Evolutionary conservation across 2,113 vertebrate species (phyloP), one percentile per base, ranked within the genome.

Genomic region (Casuarius casuarius): DNA sequence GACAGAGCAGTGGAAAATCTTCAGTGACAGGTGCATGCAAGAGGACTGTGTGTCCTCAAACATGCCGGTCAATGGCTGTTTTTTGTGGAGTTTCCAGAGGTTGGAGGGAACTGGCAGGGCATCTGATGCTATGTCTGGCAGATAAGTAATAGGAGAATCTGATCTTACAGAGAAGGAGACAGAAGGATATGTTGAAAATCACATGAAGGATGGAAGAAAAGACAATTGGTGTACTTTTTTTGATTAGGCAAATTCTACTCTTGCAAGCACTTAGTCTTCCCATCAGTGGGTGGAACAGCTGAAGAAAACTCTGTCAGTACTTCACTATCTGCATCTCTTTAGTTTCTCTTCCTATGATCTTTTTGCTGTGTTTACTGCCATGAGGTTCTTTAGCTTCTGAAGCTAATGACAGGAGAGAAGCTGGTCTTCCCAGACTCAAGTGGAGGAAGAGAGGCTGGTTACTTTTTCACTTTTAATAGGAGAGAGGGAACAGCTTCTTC

Each of bases 1-100:
- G 51, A 13, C 59, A 84, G 25, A 71, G 44, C 40, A 17, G 46
- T 21, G 19, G 28, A 8, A 8, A 25, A 20, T n/a, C 42, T 42
- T 8, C 35, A 21, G 40, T 25, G 25, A 38, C 11, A 48, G 29
- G 8, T 25, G 26, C 9, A 12, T 29, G 19, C 20, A 7, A 77
- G 33, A n/a, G 31, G 25, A 62, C 23, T 0, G 1, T 2, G 2
- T 51, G 68, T 66, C n/a, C 28, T 51, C n/a, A 38, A 73, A 61
- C 21, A 19, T 0, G 1, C 46, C 21, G 14, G 29, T 28, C 72
- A 7, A 1, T 8, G 20, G 25, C 38, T 2, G 2, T 65, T 65
- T 38, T 70, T 33, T 10, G 9, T 2, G 2, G n/a, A 42, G 25
- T 67, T 25, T 51, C 33, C 26, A 21, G 61, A 78, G 58, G 31